phyloP scores from a whole-genome alignment of 2,113 vertebrate species.

The Stegastes partitus region DNA sequence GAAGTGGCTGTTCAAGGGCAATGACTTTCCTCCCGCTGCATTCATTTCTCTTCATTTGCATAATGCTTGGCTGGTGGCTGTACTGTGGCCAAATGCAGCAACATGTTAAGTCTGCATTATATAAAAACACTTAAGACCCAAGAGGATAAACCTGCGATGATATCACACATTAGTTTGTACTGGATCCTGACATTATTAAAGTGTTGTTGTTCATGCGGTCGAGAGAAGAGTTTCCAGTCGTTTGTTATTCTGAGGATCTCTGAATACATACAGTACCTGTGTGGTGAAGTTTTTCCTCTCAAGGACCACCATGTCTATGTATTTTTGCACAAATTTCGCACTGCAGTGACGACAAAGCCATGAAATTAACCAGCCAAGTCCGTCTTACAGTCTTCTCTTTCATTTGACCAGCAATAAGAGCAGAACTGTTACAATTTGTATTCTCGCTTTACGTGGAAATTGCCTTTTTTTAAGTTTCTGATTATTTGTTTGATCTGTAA shows the following conservation, averaged over 20 bases:
- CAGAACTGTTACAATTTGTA: too few relatives aligned
- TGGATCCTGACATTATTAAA: slow-evolving; percentile 52
- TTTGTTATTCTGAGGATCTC: slow-evolving; percentile 23
- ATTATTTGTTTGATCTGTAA: too few relatives aligned
- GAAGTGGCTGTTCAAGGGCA: slow-evolving; percentile 61
- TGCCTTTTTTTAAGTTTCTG: too few relatives aligned
- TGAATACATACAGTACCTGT: slow-evolving; percentile 13
- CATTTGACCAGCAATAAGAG: too few relatives aligned
- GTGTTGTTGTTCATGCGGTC: slow-evolving; percentile 14
- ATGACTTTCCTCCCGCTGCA: slow-evolving; percentile 41
- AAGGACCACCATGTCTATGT: neutral
- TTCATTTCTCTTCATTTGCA: slow-evolving; percentile 73
- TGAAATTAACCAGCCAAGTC: too few relatives aligned
- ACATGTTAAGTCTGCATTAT: slow-evolving; percentile 57
- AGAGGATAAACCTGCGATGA: slow-evolving; percentile 46
- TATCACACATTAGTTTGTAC: slow-evolving; percentile 32
- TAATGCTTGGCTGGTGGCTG: slow-evolving; percentile 68
- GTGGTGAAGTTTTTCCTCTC: neutral
- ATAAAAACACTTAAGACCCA: slow-evolving; percentile 34
- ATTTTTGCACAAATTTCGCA: neutral
- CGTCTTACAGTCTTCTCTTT: too few relatives aligned
- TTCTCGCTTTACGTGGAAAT: too few relatives aligned
- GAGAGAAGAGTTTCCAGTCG: slow-evolving; percentile 9
- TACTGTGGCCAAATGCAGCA: slow-evolving; percentile 55
- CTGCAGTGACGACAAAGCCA: too few relatives aligned